Evolutionary conservation across 2,113 vertebrate species (phyloP).

Genomic region (Vanacampus margaritifer): DNA sequence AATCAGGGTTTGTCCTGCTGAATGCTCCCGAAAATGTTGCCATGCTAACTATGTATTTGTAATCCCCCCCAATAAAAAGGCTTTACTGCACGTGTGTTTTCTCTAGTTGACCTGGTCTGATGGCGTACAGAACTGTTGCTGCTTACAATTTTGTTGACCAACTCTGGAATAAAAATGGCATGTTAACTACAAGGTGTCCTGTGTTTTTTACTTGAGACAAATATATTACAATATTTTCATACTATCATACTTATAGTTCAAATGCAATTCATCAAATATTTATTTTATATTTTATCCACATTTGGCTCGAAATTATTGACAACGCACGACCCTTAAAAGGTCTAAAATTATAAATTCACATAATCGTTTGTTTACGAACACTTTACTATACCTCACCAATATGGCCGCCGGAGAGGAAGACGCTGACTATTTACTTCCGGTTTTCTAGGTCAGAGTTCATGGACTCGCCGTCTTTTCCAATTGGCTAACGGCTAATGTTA

Average conservation of each 20-base stretch:
- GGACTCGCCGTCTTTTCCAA: background rate
- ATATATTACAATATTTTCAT: background rate
- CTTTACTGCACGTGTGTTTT: constrained; percentile 58
- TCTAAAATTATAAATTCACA: no score
- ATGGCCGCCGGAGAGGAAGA: background rate
- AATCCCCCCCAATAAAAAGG: constrained; percentile 46
- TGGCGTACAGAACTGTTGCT: constrained; percentile 57
- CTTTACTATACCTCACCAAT: background rate
- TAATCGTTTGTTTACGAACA: background rate
- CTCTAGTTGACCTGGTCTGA: constrained; percentile 37
- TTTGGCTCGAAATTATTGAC: background rate
- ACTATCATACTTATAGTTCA: no score
- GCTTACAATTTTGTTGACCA: constrained; percentile 59
- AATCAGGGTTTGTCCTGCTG: constrained; percentile 68
- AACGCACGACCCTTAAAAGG: background rate
- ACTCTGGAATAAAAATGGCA: constrained; percentile 72
- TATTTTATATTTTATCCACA: background rate
- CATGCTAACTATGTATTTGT: constrained; percentile 74
- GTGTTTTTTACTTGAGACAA: background rate
- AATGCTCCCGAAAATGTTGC: constrained; percentile 68
- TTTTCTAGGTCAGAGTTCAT: constrained; percentile 29
- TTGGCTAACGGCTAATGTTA: constrained; percentile 48
- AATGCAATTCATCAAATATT: no score
- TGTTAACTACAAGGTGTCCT: constrained; percentile 46
- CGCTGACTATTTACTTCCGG: constrained; percentile 32